Base-by-base conservation (phyloP, 2,888 invertebrate species). In the Sisyra nigra region DNA sequence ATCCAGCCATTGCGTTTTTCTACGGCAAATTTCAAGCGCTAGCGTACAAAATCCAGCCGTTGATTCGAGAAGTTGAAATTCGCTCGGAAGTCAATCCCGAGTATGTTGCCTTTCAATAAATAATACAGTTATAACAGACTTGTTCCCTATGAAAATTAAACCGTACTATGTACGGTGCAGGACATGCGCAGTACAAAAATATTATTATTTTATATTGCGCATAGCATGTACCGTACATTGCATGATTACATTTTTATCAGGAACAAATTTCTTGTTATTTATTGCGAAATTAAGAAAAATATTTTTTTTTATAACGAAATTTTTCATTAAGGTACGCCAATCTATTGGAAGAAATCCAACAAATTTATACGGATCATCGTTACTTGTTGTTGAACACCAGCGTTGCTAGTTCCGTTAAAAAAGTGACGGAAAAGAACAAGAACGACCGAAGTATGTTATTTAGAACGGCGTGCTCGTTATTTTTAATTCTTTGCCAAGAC, bases 11-110 rank as follows among this genome's bases (percentile, higher is more conserved):
- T 66, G 91, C 82, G 38, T 76, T 75, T 30, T 94, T 89, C 56
- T 97, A 96, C 57, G 94, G 94, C 1, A 89, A 92, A 63, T 97
- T 96, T 59, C 87, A 93, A 59, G 83, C 88, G 0, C 83, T 87
- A n/a, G 81, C 94, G 0, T 79, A 83, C 0, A 84, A 88, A 57
- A 71, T 93, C 1, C 83, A 76, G 53, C 72, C 77, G 45, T 72
- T 96, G 7, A 80, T 93, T 35, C 74, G 77, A 47, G 77, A 91
- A 53, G 71, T 96, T 18, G 94, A 96, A 61, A 67, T 72, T 2
- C 72, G 91, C 42, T 69, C 80, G 0, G 76, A 78, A 41, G 73
- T 69, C 46, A 78, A 77, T 57, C 66, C 75, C 32, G 87, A 88
- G 73, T 91, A 66, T 68, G 74, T 68, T 24, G 4, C 31, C 10